Evolutionary conservation across 2,113 vertebrate species (phyloP).

Genomic region (Phylloscopus whistleri): DNA sequence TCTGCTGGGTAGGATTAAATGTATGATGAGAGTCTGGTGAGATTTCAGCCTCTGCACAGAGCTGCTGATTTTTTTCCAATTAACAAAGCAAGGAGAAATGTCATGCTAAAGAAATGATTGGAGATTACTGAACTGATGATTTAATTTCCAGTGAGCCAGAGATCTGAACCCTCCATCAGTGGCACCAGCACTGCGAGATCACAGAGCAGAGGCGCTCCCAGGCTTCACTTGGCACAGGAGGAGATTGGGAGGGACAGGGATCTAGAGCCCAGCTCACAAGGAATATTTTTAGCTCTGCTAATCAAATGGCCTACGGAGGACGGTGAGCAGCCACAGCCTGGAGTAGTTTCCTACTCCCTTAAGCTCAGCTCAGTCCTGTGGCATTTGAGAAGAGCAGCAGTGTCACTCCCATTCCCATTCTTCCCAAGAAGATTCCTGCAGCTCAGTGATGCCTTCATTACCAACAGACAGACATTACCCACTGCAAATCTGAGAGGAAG

Average conservation of each 20-base stretch:
- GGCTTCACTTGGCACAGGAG: not conserved
- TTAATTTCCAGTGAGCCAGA: not conserved
- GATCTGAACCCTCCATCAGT: not conserved
- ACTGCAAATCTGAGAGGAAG: not conserved
- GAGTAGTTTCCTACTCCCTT: not conserved
- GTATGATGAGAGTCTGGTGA: not conserved
- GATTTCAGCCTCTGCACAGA: not conserved
- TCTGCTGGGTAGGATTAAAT: not conserved
- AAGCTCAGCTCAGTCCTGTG: not conserved
- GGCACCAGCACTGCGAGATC: fast-evolving
- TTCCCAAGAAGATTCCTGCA: not conserved
- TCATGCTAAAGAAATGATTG: not conserved
- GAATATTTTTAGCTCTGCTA: not conserved
- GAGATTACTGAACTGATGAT: not conserved
- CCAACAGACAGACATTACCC: not conserved
- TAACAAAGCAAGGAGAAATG: not conserved
- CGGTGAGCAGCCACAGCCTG: fast-evolving
- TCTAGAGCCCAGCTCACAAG: not conserved
- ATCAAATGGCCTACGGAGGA: not conserved
- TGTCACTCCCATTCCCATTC: fast-evolving
- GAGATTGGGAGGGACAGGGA: not conserved
- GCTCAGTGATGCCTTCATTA: not conserved
- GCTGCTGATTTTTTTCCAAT: not conserved
- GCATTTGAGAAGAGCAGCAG: not conserved
- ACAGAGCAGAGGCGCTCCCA: not conserved